These are phyloP conservation scores for Typhlomys cinereus DNA, from an alignment of 2,113 vertebrate genomes.

Conservation along the genomic window DNA sequence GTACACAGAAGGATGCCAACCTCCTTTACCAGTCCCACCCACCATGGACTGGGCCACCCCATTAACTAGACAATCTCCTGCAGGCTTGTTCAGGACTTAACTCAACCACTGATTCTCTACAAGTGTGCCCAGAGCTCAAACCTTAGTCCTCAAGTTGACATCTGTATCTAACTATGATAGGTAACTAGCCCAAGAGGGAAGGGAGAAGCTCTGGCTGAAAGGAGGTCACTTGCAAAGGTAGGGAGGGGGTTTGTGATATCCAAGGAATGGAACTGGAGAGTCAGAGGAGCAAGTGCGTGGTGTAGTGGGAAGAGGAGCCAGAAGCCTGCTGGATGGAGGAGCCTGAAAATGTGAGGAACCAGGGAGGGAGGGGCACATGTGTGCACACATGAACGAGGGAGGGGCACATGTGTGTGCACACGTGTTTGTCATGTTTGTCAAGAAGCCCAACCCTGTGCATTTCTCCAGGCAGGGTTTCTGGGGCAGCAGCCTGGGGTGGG, in stretches of 20 bases:
- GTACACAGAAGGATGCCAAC: too few species aligned
- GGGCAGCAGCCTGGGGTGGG: background rate
- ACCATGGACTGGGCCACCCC: too few species aligned
- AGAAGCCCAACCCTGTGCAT: background rate
- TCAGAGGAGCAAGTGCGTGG: background rate
- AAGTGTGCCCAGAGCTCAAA: too few species aligned
- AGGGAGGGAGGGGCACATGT: fast-evolving
- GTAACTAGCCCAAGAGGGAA: background rate
- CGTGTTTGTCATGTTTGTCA: fast-evolving
- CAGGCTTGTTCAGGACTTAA: too few species aligned
- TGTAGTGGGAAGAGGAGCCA: background rate
- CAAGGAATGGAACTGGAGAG: background rate
- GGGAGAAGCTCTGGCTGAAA: too few species aligned
- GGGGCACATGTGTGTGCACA: fast-evolving
- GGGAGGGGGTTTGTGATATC: too few species aligned
- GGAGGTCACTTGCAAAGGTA: fast-evolving
- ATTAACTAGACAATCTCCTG: too few species aligned
- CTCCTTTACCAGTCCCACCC: too few species aligned
- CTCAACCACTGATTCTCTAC: too few species aligned
- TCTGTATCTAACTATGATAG: too few species aligned
- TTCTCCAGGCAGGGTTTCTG: background rate
- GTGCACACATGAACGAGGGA: background rate
- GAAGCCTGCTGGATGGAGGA: background rate
- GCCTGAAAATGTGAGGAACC: background rate
- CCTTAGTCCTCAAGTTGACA: too few species aligned